A percentile compares a stretch with the other conserved stretches of the same genome.
Evolutionary conservation across 2,888 invertebrate species (phyloP).

Genomic region (Brachyptera risi): DNA sequence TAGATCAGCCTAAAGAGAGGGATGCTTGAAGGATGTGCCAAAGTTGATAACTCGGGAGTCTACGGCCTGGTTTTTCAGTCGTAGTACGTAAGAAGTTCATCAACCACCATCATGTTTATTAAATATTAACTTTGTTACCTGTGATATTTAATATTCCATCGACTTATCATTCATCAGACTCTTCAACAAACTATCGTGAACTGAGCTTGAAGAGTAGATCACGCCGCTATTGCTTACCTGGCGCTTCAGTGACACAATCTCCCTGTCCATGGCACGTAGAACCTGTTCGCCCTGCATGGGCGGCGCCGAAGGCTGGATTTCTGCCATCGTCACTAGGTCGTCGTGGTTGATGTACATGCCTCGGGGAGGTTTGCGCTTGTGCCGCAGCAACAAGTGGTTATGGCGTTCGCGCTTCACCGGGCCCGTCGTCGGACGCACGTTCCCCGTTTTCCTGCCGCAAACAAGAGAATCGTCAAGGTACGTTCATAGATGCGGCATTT

Average conservation of each 20-base stretch:
- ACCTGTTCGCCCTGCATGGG: conserved; percentile 73
- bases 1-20: too few relatives aligned
- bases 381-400: conserved; percentile 40
- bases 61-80: too few relatives aligned
- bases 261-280: conserved; percentile 88
- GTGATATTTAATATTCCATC: too few relatives aligned
- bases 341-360: conserved; percentile 98
- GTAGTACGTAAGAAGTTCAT: too few relatives aligned
- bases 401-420: conserved; percentile 46
- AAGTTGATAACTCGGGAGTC: too few relatives aligned
- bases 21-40: too few relatives aligned
- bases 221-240: conserved; percentile 67
- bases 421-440: conserved; percentile 74
- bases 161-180: too few relatives aligned
- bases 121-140: too few relatives aligned
- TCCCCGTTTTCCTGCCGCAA: conserved; percentile 72
- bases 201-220: neutral
- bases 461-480: too few relatives aligned
- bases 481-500: too few relatives aligned
- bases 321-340: conserved; percentile 87
- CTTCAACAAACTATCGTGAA: too few relatives aligned
- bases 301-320: conserved; percentile 51
- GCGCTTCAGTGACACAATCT: conserved; percentile 90
- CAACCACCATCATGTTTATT: too few relatives aligned
- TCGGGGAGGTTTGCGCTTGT: conserved; percentile 81